phyloP scores from a whole-genome alignment of 2,113 vertebrate species.

The Campylorhamphus procurvoides region DNA sequence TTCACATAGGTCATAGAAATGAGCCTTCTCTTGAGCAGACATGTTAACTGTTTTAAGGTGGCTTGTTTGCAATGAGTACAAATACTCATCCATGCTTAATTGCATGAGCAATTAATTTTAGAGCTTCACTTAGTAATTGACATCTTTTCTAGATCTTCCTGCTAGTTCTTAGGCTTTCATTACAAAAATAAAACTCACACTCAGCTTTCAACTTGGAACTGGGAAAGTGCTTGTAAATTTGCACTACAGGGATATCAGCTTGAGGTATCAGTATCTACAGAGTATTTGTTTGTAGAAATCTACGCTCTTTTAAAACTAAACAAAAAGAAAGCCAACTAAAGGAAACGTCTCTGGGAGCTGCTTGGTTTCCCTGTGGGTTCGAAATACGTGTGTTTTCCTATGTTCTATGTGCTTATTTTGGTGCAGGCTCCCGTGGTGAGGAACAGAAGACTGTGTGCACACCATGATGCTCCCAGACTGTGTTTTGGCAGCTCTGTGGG shows the following conservation, averaged over 20 bases:
- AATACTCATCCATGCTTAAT: background rate
- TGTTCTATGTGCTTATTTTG: background rate
- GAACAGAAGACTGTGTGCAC: background rate
- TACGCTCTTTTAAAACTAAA: background rate
- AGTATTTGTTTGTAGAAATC: background rate
- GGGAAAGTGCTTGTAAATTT: background rate
- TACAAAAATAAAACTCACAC: background rate
- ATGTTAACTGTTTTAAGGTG: background rate
- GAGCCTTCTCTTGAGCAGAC: background rate
- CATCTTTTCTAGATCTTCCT: background rate
- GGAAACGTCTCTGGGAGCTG: background rate
- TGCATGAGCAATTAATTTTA: background rate
- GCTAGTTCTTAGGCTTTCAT: background rate
- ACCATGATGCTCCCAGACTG: rapidly evolving
- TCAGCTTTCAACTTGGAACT: background rate
- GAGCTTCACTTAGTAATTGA: background rate
- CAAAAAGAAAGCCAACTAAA: background rate
- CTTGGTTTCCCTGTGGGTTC: background rate
- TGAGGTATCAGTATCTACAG: background rate
- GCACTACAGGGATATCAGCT: background rate
- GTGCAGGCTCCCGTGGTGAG: rapidly evolving
- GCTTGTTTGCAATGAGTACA: background rate
- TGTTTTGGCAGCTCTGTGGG: rapidly evolving
- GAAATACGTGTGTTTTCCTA: background rate
- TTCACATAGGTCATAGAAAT: background rate